These are phyloP conservation scores for Linurgus olivaceus DNA, from an alignment of 2,797 vertebrate genomes.

Conservation along the genomic window DNA sequence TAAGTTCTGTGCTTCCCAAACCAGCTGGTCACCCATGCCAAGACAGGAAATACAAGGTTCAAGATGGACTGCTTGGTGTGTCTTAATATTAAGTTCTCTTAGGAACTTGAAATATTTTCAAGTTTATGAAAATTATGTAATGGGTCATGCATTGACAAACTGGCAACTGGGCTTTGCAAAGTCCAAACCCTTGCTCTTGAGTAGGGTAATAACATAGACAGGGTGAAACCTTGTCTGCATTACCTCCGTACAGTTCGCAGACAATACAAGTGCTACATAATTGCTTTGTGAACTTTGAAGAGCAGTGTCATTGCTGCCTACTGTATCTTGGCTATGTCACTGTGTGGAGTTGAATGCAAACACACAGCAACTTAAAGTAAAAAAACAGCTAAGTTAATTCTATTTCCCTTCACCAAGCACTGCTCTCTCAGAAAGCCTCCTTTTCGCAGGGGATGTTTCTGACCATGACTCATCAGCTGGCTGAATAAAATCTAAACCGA, in stretches of 20 bases:
- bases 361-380: background rate
- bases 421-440: background rate
- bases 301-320: background rate
- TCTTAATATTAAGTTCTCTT: background rate
- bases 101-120: background rate
- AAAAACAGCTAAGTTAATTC: background rate
- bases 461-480: background rate
- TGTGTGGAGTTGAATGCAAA: background rate
- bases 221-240: background rate
- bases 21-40: background rate
- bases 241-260: background rate
- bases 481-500: background rate
- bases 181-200: background rate
- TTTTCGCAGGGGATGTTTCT: background rate
- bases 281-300: background rate
- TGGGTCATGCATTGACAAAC: background rate
- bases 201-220: background rate
- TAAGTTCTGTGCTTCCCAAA: background rate
- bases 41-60: background rate
- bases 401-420: background rate
- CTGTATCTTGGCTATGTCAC: background rate
- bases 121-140: background rate
- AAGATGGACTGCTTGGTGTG: background rate
- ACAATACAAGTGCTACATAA: rapidly evolving
- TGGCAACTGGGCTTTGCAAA: background rate